Evolutionary conservation across 2,113 vertebrate species (phyloP), one percentile per base, ranked within the genome.

Genomic region (Melanotaenia duboulayi): DNA sequence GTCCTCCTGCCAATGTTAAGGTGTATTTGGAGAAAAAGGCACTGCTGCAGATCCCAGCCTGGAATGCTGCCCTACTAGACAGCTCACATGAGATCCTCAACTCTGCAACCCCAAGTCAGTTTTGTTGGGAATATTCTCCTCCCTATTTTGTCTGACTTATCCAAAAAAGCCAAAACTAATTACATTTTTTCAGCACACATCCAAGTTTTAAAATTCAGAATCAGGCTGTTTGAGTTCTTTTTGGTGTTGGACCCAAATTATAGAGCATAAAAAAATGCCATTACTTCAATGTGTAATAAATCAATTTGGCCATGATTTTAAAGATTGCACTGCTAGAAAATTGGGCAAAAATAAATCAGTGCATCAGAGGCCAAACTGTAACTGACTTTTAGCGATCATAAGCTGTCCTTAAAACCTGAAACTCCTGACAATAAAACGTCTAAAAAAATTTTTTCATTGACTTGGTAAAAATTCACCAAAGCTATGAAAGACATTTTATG

Each of bases 1-100:
- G 44, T 22, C 22, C 67, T 76, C 25, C 48, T 61, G 70, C 57
- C 69, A 71, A 32, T 22, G 61, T 52, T 51, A 61, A 51, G 62
- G 54, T 42, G 16, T 75, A 78, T 67, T 67, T 71, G 56, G 24
- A 75, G 74, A 65, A 52, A 63, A 59, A 72, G 49, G 63, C 61
- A 58, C 54, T 24, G 78, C 65, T 87, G 42, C 69, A 76, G 65
- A 49, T 69, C 60, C 48, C 13, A 28, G 73, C 24, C 73, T 89
- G 81, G 80, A 87, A 81, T 44, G 76, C 71, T 87, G 76, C 56
- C 75, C 79, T 80, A 81, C 73, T 86, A 84, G 76, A 74, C 73
- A 78, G 66, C 60, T 70, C 55, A 23, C 20, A 32, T 24, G 39
- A 76, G 58, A 80, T 74, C 65, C 63, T 58, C 42, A 73, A 71